A percentile compares a stretch with the other conserved stretches of the same genome.
Evolutionary conservation across 2,888 invertebrate species (phyloP).

Genomic region (Microchrysa polita): DNA sequence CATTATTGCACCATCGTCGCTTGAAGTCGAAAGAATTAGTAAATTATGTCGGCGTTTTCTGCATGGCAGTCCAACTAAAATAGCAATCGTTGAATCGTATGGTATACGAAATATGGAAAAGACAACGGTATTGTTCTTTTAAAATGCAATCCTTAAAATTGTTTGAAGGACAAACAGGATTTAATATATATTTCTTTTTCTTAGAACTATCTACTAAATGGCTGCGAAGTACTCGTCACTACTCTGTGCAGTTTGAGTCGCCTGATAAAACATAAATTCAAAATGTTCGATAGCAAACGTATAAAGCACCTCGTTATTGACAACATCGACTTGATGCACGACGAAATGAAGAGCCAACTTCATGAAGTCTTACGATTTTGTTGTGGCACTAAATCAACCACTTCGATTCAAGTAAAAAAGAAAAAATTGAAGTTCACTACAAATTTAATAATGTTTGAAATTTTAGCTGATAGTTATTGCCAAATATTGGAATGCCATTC

Average conservation of each 20-base stretch:
- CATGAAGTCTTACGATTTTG: conserved; percentile 64
- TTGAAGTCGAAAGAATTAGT: conserved; percentile 67
- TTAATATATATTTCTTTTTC: background rate
- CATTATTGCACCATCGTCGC: conserved; percentile 72
- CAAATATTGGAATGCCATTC: conserved; percentile 71
- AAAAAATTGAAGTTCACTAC: background rate
- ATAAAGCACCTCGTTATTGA: conserved; percentile 76
- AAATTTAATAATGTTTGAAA: conserved; percentile 60
- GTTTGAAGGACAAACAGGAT: too few species aligned
- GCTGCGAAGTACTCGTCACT: conserved; percentile 76
- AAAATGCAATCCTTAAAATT: too few species aligned
- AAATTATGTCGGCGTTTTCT: conserved; percentile 59
- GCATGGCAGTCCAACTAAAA: conserved; percentile 57
- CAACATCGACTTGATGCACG: conserved; percentile 72
- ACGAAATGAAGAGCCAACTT: conserved; percentile 66
- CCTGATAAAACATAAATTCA: conserved; percentile 64
- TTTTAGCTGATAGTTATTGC: conserved; percentile 70
- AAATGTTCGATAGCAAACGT: conserved; percentile 69
- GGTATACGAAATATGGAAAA: conserved; percentile 54
- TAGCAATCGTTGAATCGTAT: conserved; percentile 65
- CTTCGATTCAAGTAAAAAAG: conserved; percentile 58
- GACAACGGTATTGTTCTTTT: conserved; percentile 57
- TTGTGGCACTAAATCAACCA: conserved; percentile 64
- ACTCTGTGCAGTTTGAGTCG: conserved; percentile 71
- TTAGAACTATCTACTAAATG: conserved; percentile 66